Evolutionary conservation across 37 sponge, comb jelly and placozoan genomes (phyloP).

Genomic region (Haliclona indistincta): DNA sequence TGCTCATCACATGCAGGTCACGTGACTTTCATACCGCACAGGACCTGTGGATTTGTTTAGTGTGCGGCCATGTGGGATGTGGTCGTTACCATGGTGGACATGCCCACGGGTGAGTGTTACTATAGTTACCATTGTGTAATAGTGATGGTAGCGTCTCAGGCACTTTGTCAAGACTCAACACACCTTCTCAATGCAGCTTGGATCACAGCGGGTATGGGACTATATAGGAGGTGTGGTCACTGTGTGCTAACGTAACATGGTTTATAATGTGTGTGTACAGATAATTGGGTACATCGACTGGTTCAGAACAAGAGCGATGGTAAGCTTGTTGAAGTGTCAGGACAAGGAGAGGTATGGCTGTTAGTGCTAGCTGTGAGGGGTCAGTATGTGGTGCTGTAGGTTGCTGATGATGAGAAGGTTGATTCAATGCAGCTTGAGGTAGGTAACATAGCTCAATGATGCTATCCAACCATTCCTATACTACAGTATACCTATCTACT

Average conservation of each 20-base stretch:
- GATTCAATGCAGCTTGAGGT: slow-evolving; percentile 89
- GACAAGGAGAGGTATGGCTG: slow-evolving; percentile 24
- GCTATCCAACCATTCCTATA: neutral
- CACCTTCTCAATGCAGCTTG: slow-evolving; percentile 93
- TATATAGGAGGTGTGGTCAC: slow-evolving; percentile 79
- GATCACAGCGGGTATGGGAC: slow-evolving; percentile 93
- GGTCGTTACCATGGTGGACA: slow-evolving; percentile 91
- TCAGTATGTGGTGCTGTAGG: too few species aligned
- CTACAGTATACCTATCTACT: slow-evolving; percentile 89
- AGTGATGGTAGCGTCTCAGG: slow-evolving; percentile 4
- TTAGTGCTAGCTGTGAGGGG: too few species aligned
- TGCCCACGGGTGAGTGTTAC: slow-evolving; percentile 61
- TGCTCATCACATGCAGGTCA: neutral
- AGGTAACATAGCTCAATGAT: neutral
- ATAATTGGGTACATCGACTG: slow-evolving; percentile 97
- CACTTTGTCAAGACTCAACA: slow-evolving; percentile 90
- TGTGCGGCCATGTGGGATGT: slow-evolving; percentile 98
- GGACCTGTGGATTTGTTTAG: slow-evolving; percentile 95
- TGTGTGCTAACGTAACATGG: neutral
- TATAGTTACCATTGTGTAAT: neutral
- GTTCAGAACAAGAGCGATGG: slow-evolving; percentile 97
- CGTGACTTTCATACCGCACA: slow-evolving; percentile 8
- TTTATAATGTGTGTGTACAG: slow-evolving; percentile 27
- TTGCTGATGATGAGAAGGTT: slow-evolving; percentile 74
- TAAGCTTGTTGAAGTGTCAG: slow-evolving; percentile 90